Conservation (phyloP, 2,797 vertebrate genomes). For the Paguma larvata region DNA sequence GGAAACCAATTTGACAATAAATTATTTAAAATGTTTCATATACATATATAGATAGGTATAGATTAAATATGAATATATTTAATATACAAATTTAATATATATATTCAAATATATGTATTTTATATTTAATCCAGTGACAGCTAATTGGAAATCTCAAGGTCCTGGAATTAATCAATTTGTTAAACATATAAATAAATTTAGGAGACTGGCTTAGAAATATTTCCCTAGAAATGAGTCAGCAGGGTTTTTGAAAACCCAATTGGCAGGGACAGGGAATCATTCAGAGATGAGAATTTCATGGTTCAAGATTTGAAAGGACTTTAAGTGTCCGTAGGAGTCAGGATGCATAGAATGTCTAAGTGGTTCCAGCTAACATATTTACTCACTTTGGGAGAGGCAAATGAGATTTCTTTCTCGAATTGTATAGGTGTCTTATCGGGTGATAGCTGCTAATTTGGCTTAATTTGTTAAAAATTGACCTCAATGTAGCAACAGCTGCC, state of each 20-base stretch:
- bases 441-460: constrained; percentile 28
- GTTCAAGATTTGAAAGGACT: constrained; percentile 11
- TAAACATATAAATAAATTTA: neutral
- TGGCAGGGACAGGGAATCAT: neutral
- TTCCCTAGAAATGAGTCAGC: constrained; percentile 1
- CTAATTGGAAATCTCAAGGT: neutral
- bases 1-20: too few relatives aligned
- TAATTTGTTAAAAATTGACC: constrained; percentile 2
- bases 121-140: neutral
- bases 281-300: constrained; percentile 32
- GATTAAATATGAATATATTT: too few relatives aligned
- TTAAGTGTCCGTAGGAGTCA: neutral
- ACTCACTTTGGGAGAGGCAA: neutral
- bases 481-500: neutral
- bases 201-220: neutral
- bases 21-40: too few relatives aligned
- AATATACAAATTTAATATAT: too few relatives aligned
- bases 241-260: neutral
- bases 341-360: neutral
- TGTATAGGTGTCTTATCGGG: neutral
- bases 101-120: too few relatives aligned
- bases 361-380: neutral
- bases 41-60: too few relatives aligned
- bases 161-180: neutral
- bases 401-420: neutral